Conservation (phyloP, 2,113 vertebrate species). For the Cichladusa arquata region DNA sequence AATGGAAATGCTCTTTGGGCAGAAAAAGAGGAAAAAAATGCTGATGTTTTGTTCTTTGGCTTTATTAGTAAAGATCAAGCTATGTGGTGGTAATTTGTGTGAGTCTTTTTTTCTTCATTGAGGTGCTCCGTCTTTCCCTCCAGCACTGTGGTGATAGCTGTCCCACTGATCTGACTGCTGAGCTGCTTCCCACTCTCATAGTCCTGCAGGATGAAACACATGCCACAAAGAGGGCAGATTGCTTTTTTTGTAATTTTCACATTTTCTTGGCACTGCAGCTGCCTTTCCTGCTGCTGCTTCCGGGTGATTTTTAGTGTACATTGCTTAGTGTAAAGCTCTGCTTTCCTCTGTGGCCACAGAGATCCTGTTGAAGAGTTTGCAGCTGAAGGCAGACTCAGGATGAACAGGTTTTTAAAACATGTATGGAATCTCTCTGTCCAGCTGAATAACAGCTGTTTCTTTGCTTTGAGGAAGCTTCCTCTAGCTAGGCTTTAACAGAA, state of each 20-base stretch:
- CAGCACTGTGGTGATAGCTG: not conserved
- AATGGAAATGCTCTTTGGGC: conserved; percentile 27
- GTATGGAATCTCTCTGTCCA: not conserved
- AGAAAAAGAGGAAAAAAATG: conserved; percentile 20
- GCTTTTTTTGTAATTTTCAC: not conserved
- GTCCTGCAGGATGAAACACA: not conserved
- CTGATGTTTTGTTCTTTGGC: conserved; percentile 53
- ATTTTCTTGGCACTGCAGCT: not conserved
- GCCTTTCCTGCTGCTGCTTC: not conserved
- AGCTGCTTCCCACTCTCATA: fast-evolving
- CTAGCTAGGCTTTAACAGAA: not conserved
- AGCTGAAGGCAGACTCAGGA: fast-evolving
- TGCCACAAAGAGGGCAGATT: too few relatives aligned
- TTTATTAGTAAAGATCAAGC: conserved; percentile 67
- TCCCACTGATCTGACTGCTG: not conserved
- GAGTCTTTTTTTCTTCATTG: fast-evolving
- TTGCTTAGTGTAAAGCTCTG: not conserved
- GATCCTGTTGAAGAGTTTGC: not conserved
- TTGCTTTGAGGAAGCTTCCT: not conserved
- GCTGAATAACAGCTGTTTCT: not conserved
- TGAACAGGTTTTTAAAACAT: not conserved
- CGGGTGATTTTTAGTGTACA: fast-evolving
- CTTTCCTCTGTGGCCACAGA: not conserved
- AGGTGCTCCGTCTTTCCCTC: not conserved
- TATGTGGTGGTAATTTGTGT: conserved; percentile 7